phyloP scores from a whole-genome alignment of 2,888 invertebrate species.

The Sinotaia quadrata region DNA sequence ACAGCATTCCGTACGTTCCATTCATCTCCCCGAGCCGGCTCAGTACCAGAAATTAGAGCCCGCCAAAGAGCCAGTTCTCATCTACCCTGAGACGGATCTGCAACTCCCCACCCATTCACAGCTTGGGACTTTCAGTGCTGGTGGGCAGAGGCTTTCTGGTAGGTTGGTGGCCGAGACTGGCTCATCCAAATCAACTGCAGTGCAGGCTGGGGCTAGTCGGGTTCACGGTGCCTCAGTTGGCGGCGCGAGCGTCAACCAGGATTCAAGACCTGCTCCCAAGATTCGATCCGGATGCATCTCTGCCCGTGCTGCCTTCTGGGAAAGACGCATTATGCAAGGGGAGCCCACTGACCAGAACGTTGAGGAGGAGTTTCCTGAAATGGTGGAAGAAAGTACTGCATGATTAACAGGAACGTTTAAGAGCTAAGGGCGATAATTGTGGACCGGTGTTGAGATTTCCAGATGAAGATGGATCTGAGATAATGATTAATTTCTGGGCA shows the following conservation, averaged over 20 bases:
- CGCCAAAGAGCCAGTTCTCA: constrained; percentile 28
- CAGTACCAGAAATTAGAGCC: constrained; percentile 32
- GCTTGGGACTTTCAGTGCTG: background rate
- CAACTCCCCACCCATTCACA: background rate
- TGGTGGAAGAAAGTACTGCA: constrained; percentile 41
- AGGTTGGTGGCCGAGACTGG: background rate
- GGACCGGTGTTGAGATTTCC: background rate
- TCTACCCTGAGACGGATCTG: constrained; percentile 20
- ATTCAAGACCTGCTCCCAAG: constrained; percentile 36
- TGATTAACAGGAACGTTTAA: background rate
- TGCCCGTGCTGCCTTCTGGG: constrained; percentile 64
- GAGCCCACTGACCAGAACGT: constrained; percentile 37
- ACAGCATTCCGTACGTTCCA: background rate
- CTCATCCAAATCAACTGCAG: background rate
- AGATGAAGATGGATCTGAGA: too few species aligned
- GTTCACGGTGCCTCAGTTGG: background rate
- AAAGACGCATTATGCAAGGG: constrained; percentile 48
- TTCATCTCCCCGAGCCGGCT: constrained; percentile 19
- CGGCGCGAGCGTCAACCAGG: background rate
- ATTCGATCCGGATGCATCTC: constrained; percentile 57
- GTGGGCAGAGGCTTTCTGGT: background rate
- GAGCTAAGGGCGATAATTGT: background rate
- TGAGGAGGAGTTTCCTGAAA: constrained; percentile 52
- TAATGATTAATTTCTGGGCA: too few species aligned
- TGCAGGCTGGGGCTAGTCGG: constrained; percentile 1